A percentile compares a stretch with the other conserved stretches of the same genome.
These are phyloP conservation scores for Leptopilina myrica DNA, from an alignment of 2,888 invertebrate genomes.

Conservation along the genomic window DNA sequence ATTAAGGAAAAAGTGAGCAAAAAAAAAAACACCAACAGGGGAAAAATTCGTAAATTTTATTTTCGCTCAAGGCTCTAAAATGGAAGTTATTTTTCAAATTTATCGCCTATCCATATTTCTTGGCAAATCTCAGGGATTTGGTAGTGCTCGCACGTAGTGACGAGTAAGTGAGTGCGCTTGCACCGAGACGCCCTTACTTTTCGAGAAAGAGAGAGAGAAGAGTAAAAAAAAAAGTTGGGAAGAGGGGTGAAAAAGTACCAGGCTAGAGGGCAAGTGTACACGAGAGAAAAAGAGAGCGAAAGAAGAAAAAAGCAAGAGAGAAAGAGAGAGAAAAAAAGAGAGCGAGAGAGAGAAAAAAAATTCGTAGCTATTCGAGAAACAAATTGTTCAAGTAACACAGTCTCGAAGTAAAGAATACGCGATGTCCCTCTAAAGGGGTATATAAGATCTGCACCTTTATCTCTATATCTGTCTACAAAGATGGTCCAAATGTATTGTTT, in stretches of 20 bases:
- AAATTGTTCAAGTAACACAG: constrained; percentile 20
- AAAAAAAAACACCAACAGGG: not conserved
- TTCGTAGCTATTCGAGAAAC: constrained; percentile 28
- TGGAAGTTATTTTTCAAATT: constrained; percentile 12
- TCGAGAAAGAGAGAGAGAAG: not conserved
- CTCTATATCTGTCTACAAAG: constrained; percentile 19
- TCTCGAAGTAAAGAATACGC: constrained; percentile 30
- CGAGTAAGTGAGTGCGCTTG: not conserved
- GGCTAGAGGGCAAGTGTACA: not conserved
- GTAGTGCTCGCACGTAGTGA: constrained; percentile 2
- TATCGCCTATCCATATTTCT: not conserved
- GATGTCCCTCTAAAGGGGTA: not conserved
- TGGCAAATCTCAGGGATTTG: not conserved
- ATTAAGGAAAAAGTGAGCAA: no score
- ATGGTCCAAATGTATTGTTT: not conserved
- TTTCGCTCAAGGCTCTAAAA: constrained; percentile 1
- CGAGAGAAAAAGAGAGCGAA: constrained; percentile 29
- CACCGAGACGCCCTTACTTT: constrained; percentile 18
- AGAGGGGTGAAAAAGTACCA: not conserved
- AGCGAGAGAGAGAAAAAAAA: not conserved
- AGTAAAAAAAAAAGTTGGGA: not conserved
- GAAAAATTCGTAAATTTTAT: constrained; percentile 8
- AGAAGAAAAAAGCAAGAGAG: not conserved
- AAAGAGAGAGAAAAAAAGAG: no score
- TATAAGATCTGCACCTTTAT: constrained; percentile 36